Base-by-base conservation (phyloP, 2,797 vertebrate genomes). In the Corythornis leucogaster region DNA sequence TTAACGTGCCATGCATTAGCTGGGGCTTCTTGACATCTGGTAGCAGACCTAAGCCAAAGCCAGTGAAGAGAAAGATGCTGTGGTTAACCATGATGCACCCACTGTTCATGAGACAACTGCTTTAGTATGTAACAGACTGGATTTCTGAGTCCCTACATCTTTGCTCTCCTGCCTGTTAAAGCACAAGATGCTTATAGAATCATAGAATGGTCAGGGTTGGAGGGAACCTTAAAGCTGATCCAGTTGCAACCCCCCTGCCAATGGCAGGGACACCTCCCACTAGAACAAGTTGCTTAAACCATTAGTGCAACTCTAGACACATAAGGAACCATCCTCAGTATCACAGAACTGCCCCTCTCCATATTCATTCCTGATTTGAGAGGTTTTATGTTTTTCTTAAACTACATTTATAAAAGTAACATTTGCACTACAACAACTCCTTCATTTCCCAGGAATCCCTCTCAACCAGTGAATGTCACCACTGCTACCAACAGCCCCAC, bases 1-100 rank as follows among this genome's bases (percentile, higher is more conserved):
- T 99, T 16, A 99, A 93, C 0, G 99, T 98, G 43, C 99, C 99
- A 0, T 99, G 99, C 98, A 99, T 98, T n/a, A 99, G 98, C 75
- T 98, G 98, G 5, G 98, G 99, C 87, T 97, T 99, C 97, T 99
- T 99, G 33, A 97, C 97, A 46, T 99, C 99, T 2, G 99, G 98
- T 8, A 98, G 82, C 12, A 98, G 97, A 35, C 99, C 99, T 99
- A 58, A 4, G 22, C 35, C 16, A 13, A 25, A 25, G 54, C 22
- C 83, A 57, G 5, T 2, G n/a, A 12, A 46, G 8, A 50, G 76
- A 58, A 64, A 33, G 22, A 28, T 1, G 0, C 17, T 14, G 1
- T 0, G 3, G 48, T 87, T 87, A 68, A 25, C 0, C 3, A 9
- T 2, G 5, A 26, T 5, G 18, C 0, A 8, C 33, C 57, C 61